A percentile compares a stretch with the other conserved stretches of the same genome.
Evolutionary conservation across 2,113 vertebrate genomes (phyloP).

Genomic region (Clarias batrachus): DNA sequence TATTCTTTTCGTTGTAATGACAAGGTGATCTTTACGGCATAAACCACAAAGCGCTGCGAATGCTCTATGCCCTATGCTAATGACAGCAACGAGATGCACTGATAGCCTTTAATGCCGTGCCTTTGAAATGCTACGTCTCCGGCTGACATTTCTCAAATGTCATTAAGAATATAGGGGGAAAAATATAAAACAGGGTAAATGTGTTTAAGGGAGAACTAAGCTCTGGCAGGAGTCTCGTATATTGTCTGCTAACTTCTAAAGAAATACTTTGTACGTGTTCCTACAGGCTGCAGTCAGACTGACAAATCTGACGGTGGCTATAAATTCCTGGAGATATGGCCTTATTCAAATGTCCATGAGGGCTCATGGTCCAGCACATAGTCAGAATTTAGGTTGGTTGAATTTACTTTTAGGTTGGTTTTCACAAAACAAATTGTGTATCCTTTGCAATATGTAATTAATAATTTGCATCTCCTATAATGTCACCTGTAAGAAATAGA

Average conservation of each 20-base stretch:
- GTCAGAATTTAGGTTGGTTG: neutral
- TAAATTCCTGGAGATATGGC: neutral
- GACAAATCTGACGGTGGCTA: neutral
- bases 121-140: constrained; percentile 30
- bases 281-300: neutral
- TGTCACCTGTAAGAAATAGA: neutral
- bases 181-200: neutral
- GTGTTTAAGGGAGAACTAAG: no score
- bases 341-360: neutral
- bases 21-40: constrained; percentile 6
- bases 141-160: constrained; percentile 38
- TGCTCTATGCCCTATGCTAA: neutral
- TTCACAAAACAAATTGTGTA: neutral
- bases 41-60: neutral
- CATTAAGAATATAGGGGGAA: neutral
- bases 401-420: neutral
- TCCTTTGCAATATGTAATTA: neutral
- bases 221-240: neutral
- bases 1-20: neutral
- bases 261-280: neutral
- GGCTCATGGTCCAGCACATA: neutral
- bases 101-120: constrained; percentile 31
- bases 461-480: neutral
- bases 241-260: neutral
- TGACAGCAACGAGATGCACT: constrained; percentile 10